Evolutionary conservation across 2,888 invertebrate genomes (phyloP).

Genomic region (Pomacea canaliculata): DNA sequence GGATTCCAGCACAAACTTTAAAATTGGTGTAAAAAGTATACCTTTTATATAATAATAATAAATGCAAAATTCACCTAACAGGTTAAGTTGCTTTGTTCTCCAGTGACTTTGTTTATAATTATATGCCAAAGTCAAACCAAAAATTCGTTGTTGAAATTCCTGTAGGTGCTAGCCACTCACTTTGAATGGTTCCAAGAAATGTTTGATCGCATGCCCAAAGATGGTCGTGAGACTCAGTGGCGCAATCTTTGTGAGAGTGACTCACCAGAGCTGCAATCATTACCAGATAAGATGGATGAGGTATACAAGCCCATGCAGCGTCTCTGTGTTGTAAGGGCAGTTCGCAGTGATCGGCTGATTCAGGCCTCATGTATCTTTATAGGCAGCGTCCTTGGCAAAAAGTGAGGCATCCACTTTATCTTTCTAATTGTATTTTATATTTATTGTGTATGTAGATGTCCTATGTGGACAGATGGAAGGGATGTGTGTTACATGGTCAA

Average conservation of each 20-base stretch:
- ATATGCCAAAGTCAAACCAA: no score
- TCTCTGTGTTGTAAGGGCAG: slow-evolving; percentile 66
- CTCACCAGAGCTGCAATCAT: slow-evolving; percentile 59
- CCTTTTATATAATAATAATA: no score
- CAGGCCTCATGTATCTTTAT: slow-evolving; percentile 65
- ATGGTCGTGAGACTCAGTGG: slow-evolving; percentile 70
- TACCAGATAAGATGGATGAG: slow-evolving; percentile 69
- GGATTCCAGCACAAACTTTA: no score
- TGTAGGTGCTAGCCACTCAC: slow-evolving; percentile 63
- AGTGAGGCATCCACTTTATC: slow-evolving; percentile 43
- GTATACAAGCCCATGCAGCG: slow-evolving; percentile 64
- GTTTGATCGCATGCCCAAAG: slow-evolving; percentile 68
- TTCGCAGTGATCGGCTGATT: slow-evolving; percentile 66
- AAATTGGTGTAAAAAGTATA: no score
- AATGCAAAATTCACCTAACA: no score
- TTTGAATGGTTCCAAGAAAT: slow-evolving; percentile 70
- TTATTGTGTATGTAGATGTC: no score
- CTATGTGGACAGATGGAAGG: no score
- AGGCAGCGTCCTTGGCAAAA: slow-evolving; percentile 63
- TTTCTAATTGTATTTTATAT: no score
- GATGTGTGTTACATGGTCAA: no score
- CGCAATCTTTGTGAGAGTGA: slow-evolving; percentile 68
- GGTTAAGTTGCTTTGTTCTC: no score
- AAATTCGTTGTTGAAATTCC: no score
- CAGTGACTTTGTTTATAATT: no score